Conservation (phyloP, 30 jellyfish, hydroid and myxozoan species). For the Aurelia coerulea region DNA sequence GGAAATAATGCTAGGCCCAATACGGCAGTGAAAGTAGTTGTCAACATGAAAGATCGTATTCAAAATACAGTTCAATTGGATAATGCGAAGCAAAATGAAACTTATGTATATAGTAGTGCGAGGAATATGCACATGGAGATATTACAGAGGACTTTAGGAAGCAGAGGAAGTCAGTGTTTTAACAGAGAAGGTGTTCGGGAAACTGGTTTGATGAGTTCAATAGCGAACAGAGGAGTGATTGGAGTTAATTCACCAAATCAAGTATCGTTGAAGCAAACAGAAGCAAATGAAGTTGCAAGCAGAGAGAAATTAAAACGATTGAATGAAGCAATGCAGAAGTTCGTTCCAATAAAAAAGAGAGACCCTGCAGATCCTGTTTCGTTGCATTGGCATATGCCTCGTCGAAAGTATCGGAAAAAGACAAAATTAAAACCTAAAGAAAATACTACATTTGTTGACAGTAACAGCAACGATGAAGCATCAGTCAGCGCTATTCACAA, state of each 20-base stretch:
- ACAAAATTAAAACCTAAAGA: background rate
- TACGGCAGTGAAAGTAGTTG: background rate
- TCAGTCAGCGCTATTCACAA: constrained; percentile 49
- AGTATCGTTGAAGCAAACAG: no score
- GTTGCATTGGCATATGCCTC: constrained; percentile 44
- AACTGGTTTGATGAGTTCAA: no score
- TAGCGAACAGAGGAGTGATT: no score
- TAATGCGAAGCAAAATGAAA: no score
- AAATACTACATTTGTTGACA: background rate
- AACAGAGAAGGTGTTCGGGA: no score
- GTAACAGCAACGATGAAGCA: constrained; percentile 5
- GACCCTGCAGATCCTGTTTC: constrained; percentile 30
- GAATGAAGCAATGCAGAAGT: constrained; percentile 49
- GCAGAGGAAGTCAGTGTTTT: no score
- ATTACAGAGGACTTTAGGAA: no score
- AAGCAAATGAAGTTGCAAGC: background rate
- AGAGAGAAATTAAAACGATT: constrained; percentile 6
- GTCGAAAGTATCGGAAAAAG: constrained; percentile 20
- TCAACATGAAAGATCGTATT: no score
- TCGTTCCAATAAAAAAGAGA: constrained; percentile 43
- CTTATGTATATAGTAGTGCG: no score
- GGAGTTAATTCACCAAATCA: no score
- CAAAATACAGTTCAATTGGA: no score
- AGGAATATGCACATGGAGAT: no score
- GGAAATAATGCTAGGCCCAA: background rate